Base-by-base conservation (phyloP, 1,140 invertebrate genomes). In the Euwallacea similis region DNA sequence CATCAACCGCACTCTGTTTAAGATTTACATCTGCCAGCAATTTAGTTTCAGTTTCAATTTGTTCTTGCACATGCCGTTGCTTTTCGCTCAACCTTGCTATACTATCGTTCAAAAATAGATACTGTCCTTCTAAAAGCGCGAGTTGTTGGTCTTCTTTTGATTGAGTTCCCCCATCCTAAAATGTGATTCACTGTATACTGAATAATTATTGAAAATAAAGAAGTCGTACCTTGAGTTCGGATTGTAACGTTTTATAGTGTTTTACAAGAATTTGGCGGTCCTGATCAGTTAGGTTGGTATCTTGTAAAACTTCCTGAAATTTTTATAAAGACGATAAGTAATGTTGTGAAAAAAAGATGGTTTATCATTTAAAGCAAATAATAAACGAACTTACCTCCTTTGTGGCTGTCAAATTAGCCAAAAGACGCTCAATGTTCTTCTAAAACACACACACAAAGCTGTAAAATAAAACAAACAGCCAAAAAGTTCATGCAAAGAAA, bases 241-340 rank as follows among this genome's bases (percentile, higher is more conserved):
- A 76, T 70, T 82, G 79, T 9, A 87, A 78, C 16, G 83, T 79
- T n/a, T 83, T 81, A 79, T 88, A 89, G 76, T 86, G 84, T 77
- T 88, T 84, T 2, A 82, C 79, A 43, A 87, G 79, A 56, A 85
- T 83, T 42, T 82, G 81, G 15, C 87, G 83, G 76, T 87, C 85
- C 75, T 84, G 82, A 7, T 83, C 82, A 76, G 86, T 84, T 60
- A 87, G 81, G 58, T 81, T 80, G 82, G 72, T 82, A 82, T 59
- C 86, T 71, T 83, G 82, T 65, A 85, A 47, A 54, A 74, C 68
- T 47, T 76, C 75, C 78, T 80, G 69, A 50, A 69, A 75, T 33
- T 33, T 33, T 33, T 33, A 33, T 33, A 33, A 33, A 33, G 21
- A 33, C 21, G 21, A 33, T 33, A 33, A 33, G 4, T 33, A 4